These are phyloP conservation scores for Danio tinwini DNA, from an alignment of 2,797 vertebrate genomes.

Conservation along the genomic window DNA sequence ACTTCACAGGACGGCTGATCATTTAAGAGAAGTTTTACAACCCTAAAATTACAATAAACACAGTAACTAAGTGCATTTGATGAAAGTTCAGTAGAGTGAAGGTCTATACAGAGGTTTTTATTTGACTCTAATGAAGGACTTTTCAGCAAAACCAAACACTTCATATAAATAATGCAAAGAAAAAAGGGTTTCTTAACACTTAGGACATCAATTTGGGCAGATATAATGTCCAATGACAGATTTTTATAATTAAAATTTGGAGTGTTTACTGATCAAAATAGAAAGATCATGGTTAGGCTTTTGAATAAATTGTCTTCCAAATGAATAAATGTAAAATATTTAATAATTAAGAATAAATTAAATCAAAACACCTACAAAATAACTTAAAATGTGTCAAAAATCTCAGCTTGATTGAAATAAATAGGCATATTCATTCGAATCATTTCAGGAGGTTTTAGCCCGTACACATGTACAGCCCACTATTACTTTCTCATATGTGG, in stretches of 20 bases:
- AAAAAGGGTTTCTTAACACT: background rate
- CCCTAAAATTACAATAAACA: no score
- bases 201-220: background rate
- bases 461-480: constrained; percentile 76
- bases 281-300: no score
- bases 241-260: no score
- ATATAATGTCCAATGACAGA: no score
- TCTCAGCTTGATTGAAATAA: background rate
- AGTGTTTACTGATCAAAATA: no score
- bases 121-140: background rate
- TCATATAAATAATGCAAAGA: background rate
- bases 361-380: background rate
- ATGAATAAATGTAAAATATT: background rate
- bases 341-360: background rate
- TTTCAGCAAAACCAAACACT: background rate
- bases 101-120: background rate
- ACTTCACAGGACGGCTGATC: no score
- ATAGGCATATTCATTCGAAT: background rate
- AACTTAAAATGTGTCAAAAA: background rate
- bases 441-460: constrained; percentile 33
- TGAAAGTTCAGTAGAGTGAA: background rate
- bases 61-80: background rate
- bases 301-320: background rate
- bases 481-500: constrained; percentile 56
- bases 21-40: no score